Evolutionary conservation across 2,888 invertebrate species (phyloP), one percentile per base, ranked within the genome.

Genomic region (Alcis repandata): DNA sequence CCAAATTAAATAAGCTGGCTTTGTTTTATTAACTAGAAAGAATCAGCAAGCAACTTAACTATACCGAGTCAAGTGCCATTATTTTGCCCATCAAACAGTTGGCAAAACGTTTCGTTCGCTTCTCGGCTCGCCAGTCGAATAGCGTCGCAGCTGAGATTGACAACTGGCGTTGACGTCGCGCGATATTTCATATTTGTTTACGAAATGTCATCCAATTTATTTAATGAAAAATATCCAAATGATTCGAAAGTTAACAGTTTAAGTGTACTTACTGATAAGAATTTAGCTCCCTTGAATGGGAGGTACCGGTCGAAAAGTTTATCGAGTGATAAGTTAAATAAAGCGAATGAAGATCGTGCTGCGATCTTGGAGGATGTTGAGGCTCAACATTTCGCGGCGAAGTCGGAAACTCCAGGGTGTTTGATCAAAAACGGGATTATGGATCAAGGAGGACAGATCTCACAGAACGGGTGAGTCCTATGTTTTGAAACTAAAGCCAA

Each of bases 321-420:
- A 74, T 92, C 93, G 41, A 90, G 91, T 90, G 93, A 93, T 87
- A 93, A 93, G 82, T 89, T 93, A 77, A 92, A 90, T 72, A 87
- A 91, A 77, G 80, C 83, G 17, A 91, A 91, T 72, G 89, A 88
- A 56, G 93, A 93, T 76, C 86, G 92, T 11, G 89, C 91, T 8
- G 93, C 92, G 33, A 93, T 93, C 60, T 75, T 93, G 75, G 90
- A 91, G 71, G 92, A 93, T 85, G 85, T 89, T 15, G 93, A 93
- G 67, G 87, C 84, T 22, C 86, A 92, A 56, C 86, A 92, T 77
- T 75, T 92, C 59, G 80, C 92, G 40, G 88, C 87, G 10, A 91
- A 86, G 71, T 83, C 82, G 15, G 92, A 93, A 76, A 92, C 93
- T 33, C 93, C 93, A 38, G 91, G 93, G 36, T 92, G 92, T 75